Percentiles rank a stretch among this genome's conserved stretches.
These are phyloP conservation scores for Psix sp. DNA, from an alignment of 1,140 invertebrate species.

Conservation along the genomic window DNA sequence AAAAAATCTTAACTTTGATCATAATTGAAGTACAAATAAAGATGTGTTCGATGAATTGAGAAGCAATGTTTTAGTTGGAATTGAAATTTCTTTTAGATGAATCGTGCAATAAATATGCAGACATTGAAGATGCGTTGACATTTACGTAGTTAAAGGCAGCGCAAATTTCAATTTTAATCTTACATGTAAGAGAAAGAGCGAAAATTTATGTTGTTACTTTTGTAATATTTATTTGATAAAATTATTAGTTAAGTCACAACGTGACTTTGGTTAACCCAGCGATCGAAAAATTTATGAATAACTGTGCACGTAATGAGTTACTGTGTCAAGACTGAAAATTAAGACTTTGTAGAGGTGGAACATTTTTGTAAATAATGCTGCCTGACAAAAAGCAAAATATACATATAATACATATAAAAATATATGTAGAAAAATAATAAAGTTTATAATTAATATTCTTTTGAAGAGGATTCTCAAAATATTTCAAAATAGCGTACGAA, in stretches of 20 bases:
- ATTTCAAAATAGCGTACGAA: too few relatives aligned
- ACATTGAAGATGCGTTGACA: too few relatives aligned
- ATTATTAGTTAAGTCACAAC: constrained; percentile 33
- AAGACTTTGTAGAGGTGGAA: constrained; percentile 72
- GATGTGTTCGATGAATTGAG: too few relatives aligned
- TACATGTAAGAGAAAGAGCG: constrained; percentile 46
- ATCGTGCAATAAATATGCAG: constrained; percentile 46
- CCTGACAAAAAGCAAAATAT: constrained; percentile 66
- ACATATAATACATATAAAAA: constrained; percentile 62
- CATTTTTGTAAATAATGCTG: constrained; percentile 75
- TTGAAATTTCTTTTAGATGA: too few relatives aligned
- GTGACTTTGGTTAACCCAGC: constrained; percentile 38
- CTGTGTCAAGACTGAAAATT: constrained; percentile 74
- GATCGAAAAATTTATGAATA: constrained; percentile 51
- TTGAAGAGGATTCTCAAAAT: too few relatives aligned
- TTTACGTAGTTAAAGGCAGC: neutral
- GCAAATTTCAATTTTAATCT: constrained; percentile 33
- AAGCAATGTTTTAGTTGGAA: too few relatives aligned
- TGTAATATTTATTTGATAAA: constrained; percentile 53
- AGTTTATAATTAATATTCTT: too few relatives aligned
- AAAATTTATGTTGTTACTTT: constrained; percentile 55
- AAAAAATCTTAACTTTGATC: constrained; percentile 1
- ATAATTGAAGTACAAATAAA: neutral
- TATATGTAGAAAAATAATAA: constrained; percentile 55
- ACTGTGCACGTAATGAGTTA: constrained; percentile 68